Percentiles rank a stretch among this genome's conserved stretches.
These are phyloP conservation scores for Dromococcyx pavoninus DNA, from an alignment of 2,797 vertebrate genomes.

Conservation along the genomic window DNA sequence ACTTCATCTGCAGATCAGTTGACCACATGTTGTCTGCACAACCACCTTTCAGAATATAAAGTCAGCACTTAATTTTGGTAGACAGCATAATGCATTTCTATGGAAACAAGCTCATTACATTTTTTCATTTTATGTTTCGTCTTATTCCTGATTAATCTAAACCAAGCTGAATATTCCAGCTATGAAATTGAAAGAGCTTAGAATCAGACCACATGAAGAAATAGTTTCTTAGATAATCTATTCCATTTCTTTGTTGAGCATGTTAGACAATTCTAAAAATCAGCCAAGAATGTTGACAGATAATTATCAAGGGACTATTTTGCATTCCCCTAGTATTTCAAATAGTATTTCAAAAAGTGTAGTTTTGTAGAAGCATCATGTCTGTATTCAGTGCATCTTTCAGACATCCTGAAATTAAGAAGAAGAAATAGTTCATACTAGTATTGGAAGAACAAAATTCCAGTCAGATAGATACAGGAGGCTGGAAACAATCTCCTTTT, in stretches of 20 bases:
- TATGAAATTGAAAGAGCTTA: not conserved
- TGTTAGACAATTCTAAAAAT: not conserved
- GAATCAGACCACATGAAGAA: not conserved
- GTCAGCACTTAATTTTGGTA: slow-evolving; percentile 44
- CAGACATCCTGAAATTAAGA: not conserved
- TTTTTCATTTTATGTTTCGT: not conserved
- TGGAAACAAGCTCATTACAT: not conserved
- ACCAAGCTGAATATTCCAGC: not conserved
- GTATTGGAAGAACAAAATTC: not conserved
- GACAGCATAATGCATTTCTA: not conserved
- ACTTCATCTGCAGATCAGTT: slow-evolving; percentile 25
- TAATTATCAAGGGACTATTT: not conserved
- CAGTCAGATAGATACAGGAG: not conserved
- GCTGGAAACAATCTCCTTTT: not conserved
- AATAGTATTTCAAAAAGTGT: too few relatives aligned
- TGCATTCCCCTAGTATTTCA: not conserved
- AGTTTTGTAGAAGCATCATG: not conserved
- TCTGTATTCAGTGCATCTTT: not conserved
- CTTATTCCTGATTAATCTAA: slow-evolving; percentile 13
- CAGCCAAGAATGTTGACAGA: not conserved
- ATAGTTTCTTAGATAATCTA: not conserved
- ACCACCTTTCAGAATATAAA: slow-evolving; percentile 10
- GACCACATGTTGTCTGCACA: not conserved
- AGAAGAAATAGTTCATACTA: not conserved
- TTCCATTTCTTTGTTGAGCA: not conserved